Base-by-base conservation (phyloP, 2,888 invertebrate genomes). In the Helobdella robusta region DNA sequence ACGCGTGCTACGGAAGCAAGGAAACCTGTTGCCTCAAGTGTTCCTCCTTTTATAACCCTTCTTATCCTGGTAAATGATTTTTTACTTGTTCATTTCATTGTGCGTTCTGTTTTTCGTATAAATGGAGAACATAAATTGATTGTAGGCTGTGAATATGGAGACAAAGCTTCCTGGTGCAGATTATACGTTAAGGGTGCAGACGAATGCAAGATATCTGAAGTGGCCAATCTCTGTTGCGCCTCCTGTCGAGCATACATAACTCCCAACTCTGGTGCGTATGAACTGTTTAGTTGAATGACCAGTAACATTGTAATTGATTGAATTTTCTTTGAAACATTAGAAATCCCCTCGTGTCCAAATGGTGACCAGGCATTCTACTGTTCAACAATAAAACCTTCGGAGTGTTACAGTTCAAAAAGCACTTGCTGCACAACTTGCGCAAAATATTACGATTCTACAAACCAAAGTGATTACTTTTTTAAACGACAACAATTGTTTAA, bases 81-180 rank as follows among this genome's bases (percentile, higher is more conserved):
- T 6, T 18, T 23, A 23, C 18, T 56, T n/a, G n/a, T 56, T 4
- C 28, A 56, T 18, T 56, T 30, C 28, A 18, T 8, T 18, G 8
- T 8, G 15, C 6, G 20, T 52, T 20, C 23, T 52, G 23, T 11
- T 52, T n/a, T 8, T 28, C 25, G 18, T 28, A 56, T 28, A 18
- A 28, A 30, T 11, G 25, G 15, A 18, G 35, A 23, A 34, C 5
- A 20, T 18, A 20, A 3, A 34, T n/a, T 25, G 15, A 25, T 58
- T 30, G 1, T 32, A 65, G 65, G 65, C 8, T 65, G 65, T 44
- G 65, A 65, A 46, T 65, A 65, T 30, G 65, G 65, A 25, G 65
- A 65, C 30, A 59, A 32, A 46, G 18, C 2, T 5, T 2, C n/a
- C 28, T 23, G 59, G 11, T 65, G 65, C 15, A 11, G 3, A 2